These are phyloP conservation scores for Choristoneura rosaceana DNA, from an alignment of 2,888 invertebrate species.

Conservation along the genomic window DNA sequence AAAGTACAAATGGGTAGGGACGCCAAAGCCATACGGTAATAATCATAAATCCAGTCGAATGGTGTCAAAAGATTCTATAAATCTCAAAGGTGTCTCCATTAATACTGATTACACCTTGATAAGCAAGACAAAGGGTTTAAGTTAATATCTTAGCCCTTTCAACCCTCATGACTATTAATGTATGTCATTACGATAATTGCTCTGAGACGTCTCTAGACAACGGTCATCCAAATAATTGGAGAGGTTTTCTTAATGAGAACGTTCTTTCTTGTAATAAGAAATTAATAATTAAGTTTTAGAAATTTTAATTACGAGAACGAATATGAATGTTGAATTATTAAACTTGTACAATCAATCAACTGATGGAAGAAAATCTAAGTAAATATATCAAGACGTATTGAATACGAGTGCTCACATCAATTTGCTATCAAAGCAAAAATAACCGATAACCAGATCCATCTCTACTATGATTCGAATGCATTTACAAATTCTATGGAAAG, in stretches of 20 bases:
- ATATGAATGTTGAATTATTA: not conserved
- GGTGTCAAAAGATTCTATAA: slow-evolving; percentile 40
- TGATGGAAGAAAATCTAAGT: not conserved
- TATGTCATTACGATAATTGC: slow-evolving; percentile 65
- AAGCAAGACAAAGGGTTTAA: slow-evolving; percentile 62
- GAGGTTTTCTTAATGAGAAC: slow-evolving; percentile 33
- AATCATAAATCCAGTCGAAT: slow-evolving; percentile 38
- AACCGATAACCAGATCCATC: slow-evolving; percentile 40
- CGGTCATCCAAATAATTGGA: slow-evolving; percentile 39
- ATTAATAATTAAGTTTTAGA: slow-evolving; percentile 13
- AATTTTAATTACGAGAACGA: slow-evolving; percentile 8
- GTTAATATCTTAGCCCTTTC: slow-evolving; percentile 59
- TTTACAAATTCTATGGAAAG: slow-evolving; percentile 69
- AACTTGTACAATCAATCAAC: not conserved
- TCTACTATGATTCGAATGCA: slow-evolving; percentile 54
- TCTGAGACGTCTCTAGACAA: slow-evolving; percentile 46
- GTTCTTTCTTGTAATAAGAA: slow-evolving; percentile 17
- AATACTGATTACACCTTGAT: slow-evolving; percentile 60
- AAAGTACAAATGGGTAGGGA: not conserved
- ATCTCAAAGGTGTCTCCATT: slow-evolving; percentile 51
- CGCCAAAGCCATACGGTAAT: slow-evolving; percentile 1
- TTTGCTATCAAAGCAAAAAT: slow-evolving; percentile 13
- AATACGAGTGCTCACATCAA: slow-evolving; percentile 29
- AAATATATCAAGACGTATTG: slow-evolving; percentile 10
- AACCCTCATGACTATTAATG: slow-evolving; percentile 57